Base-by-base conservation (phyloP, 2,113 vertebrate species). In the Clupea harengus region DNA sequence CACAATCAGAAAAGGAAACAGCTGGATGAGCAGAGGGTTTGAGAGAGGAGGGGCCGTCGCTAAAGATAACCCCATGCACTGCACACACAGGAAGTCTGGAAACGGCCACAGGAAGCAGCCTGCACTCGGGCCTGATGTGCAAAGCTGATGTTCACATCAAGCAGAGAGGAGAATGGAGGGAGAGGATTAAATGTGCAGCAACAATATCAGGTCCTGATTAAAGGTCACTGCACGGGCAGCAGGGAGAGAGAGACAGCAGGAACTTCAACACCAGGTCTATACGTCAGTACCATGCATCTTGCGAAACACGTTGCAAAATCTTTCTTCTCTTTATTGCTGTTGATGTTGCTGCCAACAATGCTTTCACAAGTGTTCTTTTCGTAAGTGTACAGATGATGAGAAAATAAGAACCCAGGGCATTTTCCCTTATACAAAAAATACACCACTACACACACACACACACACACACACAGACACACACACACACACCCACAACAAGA, bases 1-100 rank as follows among this genome's bases (percentile, higher is more conserved):
- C 72, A 11, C 72, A 78, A 78, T 91, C 88, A 90, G 89, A 57
- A 18, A 89, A 94, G 94, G 94, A 95, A 95, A 92, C 94, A 95
- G 94, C 94, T 95, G 94, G 89, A 81, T 83, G 89, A 85, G 80
- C 83, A 83, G 72, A 39, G 72, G 83, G 88, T 86, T 82, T 85
- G 89, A 82, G 83, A 83, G 88, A 84, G 88, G 75, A 85, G 82
- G 45, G 86, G 87, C 45, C 47, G 86, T 28, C n/a, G 87, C 88
- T 83, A 52, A 88, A 91, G 93, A 95, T 94, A 94, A 93, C 91
- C 90, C 91, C 90, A 83, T 91, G 87, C 91, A 91, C 86, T 91
- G 89, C 92, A 78, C 89, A 85, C 86, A 92, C 91, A 91, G 94
- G 92, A 95, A 93, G 89, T 88, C 90, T 85, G 88, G 91, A 91